Percentiles rank a stretch among this genome's conserved stretches.
Evolutionary conservation across 2,888 invertebrate species (phyloP).

Genomic region (Ochropacha duplaris): DNA sequence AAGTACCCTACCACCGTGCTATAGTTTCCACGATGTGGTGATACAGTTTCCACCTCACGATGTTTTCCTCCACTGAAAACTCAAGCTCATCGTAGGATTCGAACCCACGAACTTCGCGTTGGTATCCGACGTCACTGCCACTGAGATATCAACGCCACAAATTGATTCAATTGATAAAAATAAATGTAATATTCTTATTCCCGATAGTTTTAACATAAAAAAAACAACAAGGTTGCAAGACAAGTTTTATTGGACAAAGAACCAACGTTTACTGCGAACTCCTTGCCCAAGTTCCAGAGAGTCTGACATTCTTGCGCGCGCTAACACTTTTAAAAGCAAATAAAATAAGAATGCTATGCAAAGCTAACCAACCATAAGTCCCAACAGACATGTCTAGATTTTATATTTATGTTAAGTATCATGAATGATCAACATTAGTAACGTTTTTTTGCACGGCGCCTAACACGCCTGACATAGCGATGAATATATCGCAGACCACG

Average conservation of each 20-base stretch:
- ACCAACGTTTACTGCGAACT: slow-evolving; percentile 33
- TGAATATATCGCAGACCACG: neutral
- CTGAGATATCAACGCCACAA: too few species aligned
- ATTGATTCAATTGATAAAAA: too few species aligned
- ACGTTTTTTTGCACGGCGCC: neutral
- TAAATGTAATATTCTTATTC: slow-evolving; percentile 17
- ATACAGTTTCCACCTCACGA: too few species aligned
- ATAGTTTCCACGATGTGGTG: too few species aligned
- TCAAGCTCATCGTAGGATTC: too few species aligned
- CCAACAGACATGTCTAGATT: slow-evolving; percentile 20
- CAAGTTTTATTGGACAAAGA: slow-evolving; percentile 38
- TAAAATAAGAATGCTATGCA: slow-evolving; percentile 33
- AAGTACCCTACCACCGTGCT: too few species aligned
- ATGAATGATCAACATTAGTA: slow-evolving; percentile 17
- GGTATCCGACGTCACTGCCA: too few species aligned
- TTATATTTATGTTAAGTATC: slow-evolving; percentile 24
- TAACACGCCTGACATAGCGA: neutral
- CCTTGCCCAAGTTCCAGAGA: slow-evolving; percentile 30
- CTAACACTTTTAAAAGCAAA: slow-evolving; percentile 32
- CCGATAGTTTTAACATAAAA: slow-evolving; percentile 29
- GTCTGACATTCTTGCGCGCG: slow-evolving; percentile 40
- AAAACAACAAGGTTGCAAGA: slow-evolving; percentile 33
- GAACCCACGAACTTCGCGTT: too few species aligned
- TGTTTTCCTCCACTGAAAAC: too few species aligned
- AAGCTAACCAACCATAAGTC: too few species aligned